Base-by-base conservation (phyloP, 1,140 invertebrate species). In the Ostrea denselamellosa region DNA sequence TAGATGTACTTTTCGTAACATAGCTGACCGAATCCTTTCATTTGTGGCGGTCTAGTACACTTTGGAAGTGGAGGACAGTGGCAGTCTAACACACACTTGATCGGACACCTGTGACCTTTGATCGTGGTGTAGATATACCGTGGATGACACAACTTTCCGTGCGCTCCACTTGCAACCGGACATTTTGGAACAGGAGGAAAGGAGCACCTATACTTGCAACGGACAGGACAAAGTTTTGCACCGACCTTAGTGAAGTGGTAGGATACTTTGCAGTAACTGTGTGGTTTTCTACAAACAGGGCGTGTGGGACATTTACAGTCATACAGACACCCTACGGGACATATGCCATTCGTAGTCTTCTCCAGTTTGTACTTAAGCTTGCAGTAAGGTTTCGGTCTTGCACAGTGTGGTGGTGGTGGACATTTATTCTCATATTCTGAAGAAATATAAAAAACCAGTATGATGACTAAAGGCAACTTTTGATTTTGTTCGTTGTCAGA, bases 1-100 rank as follows among this genome's bases (percentile, higher is more conserved):
- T n/a, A 83, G n/a, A 25, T 17, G 53, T 83, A 83, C 19, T 83
- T 51, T 52, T 83, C 82, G 53, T 52, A 52, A 83, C 82, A 83
- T 12, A 83, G 44, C 9, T 83, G 51, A 22, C 82, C 53, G 17
- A 22, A 83, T 22, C 51, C 53, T 54, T 83, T 83, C 5, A 17
- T 83, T 22, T 53, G 51, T n/a, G 44, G 19, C n/a, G 44, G 44
- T 12, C 44, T 19, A 12, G 82, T 5, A 52, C 82, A 83, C 53
- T 83, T 83, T 22, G 82, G 82, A 19, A 53, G 44, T 25, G 82
- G 82, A 25, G 82, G 82, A 83, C 82, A 83, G 34, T 52, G 51
- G 82, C 82, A 83, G 19, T 83, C 51, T 19, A 83, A 22, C 9
- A 53, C 34, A 25, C 82, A 83, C 19, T 51, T 83, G 17, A 83